Conservation (phyloP, 2,113 vertebrate species). For the Cnemophilus loriae region DNA sequence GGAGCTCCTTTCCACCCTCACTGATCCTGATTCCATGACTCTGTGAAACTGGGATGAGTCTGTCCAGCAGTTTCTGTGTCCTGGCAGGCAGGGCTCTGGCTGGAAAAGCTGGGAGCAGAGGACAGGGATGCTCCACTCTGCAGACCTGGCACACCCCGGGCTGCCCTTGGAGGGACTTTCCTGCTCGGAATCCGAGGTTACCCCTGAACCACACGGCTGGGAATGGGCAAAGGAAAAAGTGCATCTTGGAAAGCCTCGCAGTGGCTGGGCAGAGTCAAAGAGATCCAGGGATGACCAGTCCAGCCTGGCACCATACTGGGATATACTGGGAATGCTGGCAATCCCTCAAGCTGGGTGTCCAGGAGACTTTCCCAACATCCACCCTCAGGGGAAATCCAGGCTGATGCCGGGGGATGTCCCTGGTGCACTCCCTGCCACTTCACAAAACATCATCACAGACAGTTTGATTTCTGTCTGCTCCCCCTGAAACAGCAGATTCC, state of each 20-base stretch:
- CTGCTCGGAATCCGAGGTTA: neutral
- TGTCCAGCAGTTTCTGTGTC: neutral
- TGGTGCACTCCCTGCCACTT: neutral
- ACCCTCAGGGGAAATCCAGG: neutral
- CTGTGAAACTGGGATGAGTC: neutral
- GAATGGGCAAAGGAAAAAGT: neutral
- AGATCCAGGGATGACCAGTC: neutral
- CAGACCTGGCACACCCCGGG: neutral
- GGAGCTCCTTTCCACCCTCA: neutral
- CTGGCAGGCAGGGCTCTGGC: neutral
- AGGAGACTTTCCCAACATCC: neutral
- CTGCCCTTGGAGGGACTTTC: neutral
- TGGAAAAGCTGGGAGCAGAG: neutral
- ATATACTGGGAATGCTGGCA: neutral
- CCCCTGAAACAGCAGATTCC: neutral
- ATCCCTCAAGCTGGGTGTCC: neutral
- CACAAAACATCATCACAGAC: neutral
- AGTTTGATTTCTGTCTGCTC: neutral
- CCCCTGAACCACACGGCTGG: accelerated
- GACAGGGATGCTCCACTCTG: neutral
- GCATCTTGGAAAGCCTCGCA: neutral
- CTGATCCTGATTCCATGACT: accelerated
- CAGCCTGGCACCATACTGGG: neutral
- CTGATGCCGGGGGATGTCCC: neutral
- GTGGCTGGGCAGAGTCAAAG: neutral